Evolutionary conservation across 2,797 vertebrate species (phyloP), one percentile per base, ranked within the genome.

Genomic region (Siniperca scherzeri): DNA sequence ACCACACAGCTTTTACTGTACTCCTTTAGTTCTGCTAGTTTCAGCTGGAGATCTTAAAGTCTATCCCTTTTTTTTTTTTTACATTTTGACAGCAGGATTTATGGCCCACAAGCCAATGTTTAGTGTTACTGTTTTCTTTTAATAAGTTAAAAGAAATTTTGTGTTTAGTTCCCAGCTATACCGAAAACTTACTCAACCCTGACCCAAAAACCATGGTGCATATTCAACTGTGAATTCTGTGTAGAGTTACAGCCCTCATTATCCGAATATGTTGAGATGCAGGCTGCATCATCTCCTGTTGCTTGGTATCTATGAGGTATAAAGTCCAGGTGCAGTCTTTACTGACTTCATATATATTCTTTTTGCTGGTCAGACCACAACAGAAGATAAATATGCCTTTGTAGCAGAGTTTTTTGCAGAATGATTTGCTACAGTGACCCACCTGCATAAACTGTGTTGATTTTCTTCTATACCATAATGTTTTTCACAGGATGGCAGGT

Each of bases 361-460:
- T 11, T 61, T 67, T 46, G 7, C 46, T 60, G 22, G 25, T 48
- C 53, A 70, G 52, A 65, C 69, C 36, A 25, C 53, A 57, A 13
- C 38, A 75, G 40, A 44, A 42, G 19, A 60, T 46, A 52, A 72
- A 79, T 13, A 74, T 69, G 14, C 27, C 68, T 42, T 65, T 62
- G 25, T 52, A 71, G 40, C 66, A 61, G 42, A 11, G 27, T n/a
- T 85, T 70, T 74, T 40, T 53, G 52, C 19, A 42, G 33, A 61
- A 69, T 50, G 76, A 48, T 71, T 79, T 57, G 17, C 48, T 50
- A 21, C 48, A 59, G 46, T 78, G 78, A 71, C 19, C 73, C 42
- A 79, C 69, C 48, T 72, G 66, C 27, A 75, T 46, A 70, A 70
- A 73, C n/a, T 65, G 36, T 72, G 67, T 50, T 55, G 64, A 70